A percentile compares a stretch with the other conserved stretches of the same genome.
These are phyloP conservation scores for Vollenhovia emeryi DNA, from an alignment of 1,140 invertebrate species.

Conservation along the genomic window DNA sequence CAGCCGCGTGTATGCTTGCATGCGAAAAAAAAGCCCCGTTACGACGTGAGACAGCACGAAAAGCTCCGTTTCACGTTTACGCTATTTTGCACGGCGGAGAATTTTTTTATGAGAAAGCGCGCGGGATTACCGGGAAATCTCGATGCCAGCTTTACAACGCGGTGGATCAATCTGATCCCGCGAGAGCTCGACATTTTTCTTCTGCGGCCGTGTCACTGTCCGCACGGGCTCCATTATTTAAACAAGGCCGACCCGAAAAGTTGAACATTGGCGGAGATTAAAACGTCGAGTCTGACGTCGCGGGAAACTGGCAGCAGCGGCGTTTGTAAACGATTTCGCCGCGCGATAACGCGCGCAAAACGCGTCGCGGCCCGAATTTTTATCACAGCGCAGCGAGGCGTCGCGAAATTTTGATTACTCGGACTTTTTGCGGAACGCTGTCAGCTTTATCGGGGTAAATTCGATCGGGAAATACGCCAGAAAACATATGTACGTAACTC, in stretches of 20 bases:
- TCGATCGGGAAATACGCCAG: conserved; percentile 39
- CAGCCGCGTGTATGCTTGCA: background rate
- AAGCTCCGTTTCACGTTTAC: conserved; percentile 11
- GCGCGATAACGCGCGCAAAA: conserved; percentile 37
- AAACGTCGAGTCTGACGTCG: conserved; percentile 51
- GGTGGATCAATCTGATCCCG: conserved; percentile 34
- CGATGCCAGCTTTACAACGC: conserved; percentile 22
- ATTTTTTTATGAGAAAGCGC: conserved; percentile 20
- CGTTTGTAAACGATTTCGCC: conserved; percentile 48
- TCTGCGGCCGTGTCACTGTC: conserved; percentile 42
- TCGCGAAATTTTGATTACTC: conserved; percentile 51
- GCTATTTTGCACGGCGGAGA: conserved; percentile 2
- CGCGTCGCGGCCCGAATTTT: conserved; percentile 37
- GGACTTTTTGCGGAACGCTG: conserved; percentile 17
- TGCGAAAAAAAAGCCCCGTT: background rate
- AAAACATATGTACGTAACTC: conserved; percentile 24
- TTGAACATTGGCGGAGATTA: conserved; percentile 49
- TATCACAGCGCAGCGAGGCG: conserved; percentile 24
- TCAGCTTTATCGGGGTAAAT: conserved; percentile 28
- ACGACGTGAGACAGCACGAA: conserved; percentile 1
- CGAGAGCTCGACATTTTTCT: conserved; percentile 47
- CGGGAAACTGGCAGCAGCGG: conserved; percentile 30
- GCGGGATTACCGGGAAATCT: conserved; percentile 28
- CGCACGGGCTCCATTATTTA: conserved; percentile 51
- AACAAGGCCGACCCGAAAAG: conserved; percentile 35